These are phyloP conservation scores for Nycticebus coucang DNA, from an alignment of 2,113 vertebrate genomes.

Conservation along the genomic window DNA sequence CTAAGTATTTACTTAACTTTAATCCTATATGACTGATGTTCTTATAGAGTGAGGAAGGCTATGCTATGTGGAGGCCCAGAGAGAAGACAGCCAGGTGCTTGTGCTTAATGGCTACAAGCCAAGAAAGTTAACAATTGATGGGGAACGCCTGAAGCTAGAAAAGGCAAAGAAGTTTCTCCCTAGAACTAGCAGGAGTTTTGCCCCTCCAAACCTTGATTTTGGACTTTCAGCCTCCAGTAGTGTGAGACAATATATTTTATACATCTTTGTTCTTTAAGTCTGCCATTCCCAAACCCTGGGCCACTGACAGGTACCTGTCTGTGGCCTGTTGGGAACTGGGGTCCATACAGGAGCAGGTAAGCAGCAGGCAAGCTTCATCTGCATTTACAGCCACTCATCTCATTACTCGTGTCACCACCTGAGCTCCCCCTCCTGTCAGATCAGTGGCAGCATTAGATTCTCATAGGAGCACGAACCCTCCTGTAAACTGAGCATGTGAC, in stretches of 20 bases:
- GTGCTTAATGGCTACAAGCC: too few species aligned
- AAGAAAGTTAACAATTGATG: neutral
- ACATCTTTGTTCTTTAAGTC: neutral
- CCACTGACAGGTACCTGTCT: too few species aligned
- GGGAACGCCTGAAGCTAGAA: neutral
- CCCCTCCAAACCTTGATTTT: neutral
- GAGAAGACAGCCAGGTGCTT: neutral
- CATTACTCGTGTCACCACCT: too few species aligned
- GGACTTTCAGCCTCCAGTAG: neutral
- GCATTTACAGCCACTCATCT: too few species aligned
- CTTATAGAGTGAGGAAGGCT: neutral
- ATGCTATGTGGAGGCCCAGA: neutral
- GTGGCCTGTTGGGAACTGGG: too few species aligned
- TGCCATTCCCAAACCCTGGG: too few species aligned
- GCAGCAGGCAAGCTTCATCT: too few species aligned
- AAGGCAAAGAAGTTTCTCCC: neutral
- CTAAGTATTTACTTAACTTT: neutral
- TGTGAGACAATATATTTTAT: neutral
- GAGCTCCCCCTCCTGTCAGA: too few species aligned
- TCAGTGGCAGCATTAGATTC: too few species aligned
- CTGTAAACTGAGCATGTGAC: too few species aligned
- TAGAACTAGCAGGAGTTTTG: neutral
- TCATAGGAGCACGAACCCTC: too few species aligned
- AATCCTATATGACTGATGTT: neutral
- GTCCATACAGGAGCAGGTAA: too few species aligned